Evolutionary conservation across 2,797 vertebrate species (phyloP), one percentile per base, ranked within the genome.

Genomic region (Pampus argenteus): DNA sequence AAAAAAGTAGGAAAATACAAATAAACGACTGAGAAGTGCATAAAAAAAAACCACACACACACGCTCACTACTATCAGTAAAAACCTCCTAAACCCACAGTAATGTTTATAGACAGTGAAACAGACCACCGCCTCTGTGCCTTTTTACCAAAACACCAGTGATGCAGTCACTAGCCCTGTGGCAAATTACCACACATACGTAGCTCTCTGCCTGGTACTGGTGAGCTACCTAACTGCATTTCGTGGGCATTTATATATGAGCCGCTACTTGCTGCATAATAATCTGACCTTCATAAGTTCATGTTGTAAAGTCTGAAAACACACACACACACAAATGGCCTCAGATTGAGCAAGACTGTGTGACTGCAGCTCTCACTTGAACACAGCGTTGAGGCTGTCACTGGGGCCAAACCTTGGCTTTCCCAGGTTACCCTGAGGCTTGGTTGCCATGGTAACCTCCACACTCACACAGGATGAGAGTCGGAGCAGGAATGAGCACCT

Each of bases 401-500:
- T 95, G 34, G 95, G 95, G 36, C 93, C 88, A 49, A 91, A 91
- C 64, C 82, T 91, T 10, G 90, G 89, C 18, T 91, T 92, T 2
- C 89, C 86, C 68, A 93, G 86, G 87, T 94, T 91, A 0, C 88
- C 88, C 65, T 94, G 94, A 57, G 95, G 95, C 73, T 92, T 89
- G 0, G 94, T 94, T 59, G 94, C 94, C 66, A 93, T 94, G 72
- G 94, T 92, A 79, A 95, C 81, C 0, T 90, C 91, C 17, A 88
- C 92, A 0, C 87, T 81, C 3, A 85, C 91, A 0, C 89, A 79
- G 23, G 62, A 66, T 26, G 61, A 45, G 52, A 29, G 93, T 94
- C 17, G 93, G 91, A n/a, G 92, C 92, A 38, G 95, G 85, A 7
- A 89, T 66, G 64, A 91, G 91, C 60, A 91, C 92, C 95, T 96